Evolutionary conservation across 64 coral and sea anemone genomes (phyloP), one percentile per base, ranked within the genome.

Genomic region (Stichodactyla helianthus): DNA sequence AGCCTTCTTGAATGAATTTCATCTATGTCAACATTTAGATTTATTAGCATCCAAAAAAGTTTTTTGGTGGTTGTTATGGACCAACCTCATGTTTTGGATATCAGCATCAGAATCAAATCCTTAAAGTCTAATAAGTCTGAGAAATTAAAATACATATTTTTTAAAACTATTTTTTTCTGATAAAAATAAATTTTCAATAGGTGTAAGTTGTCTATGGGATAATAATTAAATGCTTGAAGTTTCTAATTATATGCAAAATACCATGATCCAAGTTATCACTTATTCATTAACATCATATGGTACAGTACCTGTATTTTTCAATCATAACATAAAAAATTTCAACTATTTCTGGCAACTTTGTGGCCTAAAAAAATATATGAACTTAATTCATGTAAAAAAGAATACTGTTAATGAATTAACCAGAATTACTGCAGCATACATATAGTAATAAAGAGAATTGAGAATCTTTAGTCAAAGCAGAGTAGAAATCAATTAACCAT

Each of bases 221-320:
- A 74, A 74, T 74, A 74, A 74, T 27, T 74, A 31, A 11, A 74
- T 74, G 25, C 23, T 23, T 9, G 27, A 74, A 11, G 68, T 31
- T 74, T 74, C 68, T 74, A 74, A 74, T n/a, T n/a, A 65, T 74
- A 74, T 74, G 68, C 68, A 31, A 74, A 74, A 7, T 74, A 74
- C 68, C 2, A 12, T 44, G 35, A 44, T 74, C 27, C 25, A 26
- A 74, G 68, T 74, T 10, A 74, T 74, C 13, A 74, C 25, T 74
- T 28, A 74, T 74, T 74, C 25, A 74, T 74, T 27, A 23, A 23
- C 68, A 74, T 27, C 68, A 28, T 31, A 31, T 74, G 55, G 26
- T 74, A 74, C 26, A 28, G 25, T 74, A 74, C 25, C 68, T 26
- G 68, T 23, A 74, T 27, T 74, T 31, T 74, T 58, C 8, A 74